Percentiles rank a stretch among this genome's conserved stretches.
phyloP scores from a whole-genome alignment of 2,888 invertebrate genomes.

The Nemapogon koenigi region DNA sequence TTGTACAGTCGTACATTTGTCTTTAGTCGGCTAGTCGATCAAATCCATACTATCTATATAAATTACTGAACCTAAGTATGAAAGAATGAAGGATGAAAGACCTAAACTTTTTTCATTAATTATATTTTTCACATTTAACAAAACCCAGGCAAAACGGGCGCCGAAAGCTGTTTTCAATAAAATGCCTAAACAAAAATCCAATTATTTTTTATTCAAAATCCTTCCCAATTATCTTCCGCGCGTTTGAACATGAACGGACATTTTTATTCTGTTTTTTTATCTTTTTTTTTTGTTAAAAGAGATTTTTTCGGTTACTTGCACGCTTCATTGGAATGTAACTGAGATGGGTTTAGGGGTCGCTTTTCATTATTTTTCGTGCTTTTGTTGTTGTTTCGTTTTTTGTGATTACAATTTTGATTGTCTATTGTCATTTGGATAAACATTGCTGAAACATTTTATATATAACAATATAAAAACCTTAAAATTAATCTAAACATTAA shows the following conservation, averaged over 20 bases:
- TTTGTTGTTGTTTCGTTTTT: slow-evolving; percentile 7
- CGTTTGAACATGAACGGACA: slow-evolving; percentile 43
- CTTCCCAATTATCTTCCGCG: slow-evolving; percentile 35
- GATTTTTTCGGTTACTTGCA: slow-evolving; percentile 62
- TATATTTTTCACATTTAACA: too few species aligned
- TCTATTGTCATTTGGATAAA: background rate
- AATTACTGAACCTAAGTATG: too few species aligned
- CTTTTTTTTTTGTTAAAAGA: slow-evolving; percentile 23
- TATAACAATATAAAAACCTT: too few species aligned
- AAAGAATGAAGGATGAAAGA: too few species aligned
- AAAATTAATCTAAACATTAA: too few species aligned
- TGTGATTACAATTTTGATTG: slow-evolving; percentile 6
- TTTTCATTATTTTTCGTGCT: background rate
- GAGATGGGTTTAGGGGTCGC: slow-evolving; percentile 30
- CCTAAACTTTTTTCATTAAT: too few species aligned
- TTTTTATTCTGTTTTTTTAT: slow-evolving; percentile 24
- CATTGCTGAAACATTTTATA: too few species aligned
- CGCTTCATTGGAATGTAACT: slow-evolving; percentile 63
- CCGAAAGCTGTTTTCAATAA: background rate
- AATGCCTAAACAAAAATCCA: background rate
- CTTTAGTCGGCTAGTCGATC: too few species aligned
- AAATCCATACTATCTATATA: too few species aligned
- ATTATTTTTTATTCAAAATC: slow-evolving; percentile 4
- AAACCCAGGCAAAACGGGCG: too few species aligned
- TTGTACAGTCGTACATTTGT: too few species aligned